A percentile compares a stretch with the other conserved stretches of the same genome.
These are phyloP conservation scores for Daubentonia madagascariensis DNA, from an alignment of 2,113 vertebrate genomes.

Conservation along the genomic window DNA sequence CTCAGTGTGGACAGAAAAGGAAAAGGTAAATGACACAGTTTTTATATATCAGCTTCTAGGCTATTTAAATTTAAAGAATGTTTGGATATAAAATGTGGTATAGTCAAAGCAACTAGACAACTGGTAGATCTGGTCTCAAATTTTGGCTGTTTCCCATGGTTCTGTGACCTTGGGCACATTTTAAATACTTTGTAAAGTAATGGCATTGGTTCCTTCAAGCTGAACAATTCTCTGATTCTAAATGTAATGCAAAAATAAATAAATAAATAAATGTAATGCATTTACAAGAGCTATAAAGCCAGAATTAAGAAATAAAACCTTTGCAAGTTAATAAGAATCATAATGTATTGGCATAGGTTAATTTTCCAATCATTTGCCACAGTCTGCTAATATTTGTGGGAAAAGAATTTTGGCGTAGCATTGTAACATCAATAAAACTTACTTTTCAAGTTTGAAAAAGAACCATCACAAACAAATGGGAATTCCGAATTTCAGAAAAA, in stretches of 20 bases:
- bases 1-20: not conserved
- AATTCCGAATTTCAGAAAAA: conserved; percentile 13
- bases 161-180: not conserved
- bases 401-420: conserved; percentile 62
- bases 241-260: not conserved
- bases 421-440: conserved; percentile 66
- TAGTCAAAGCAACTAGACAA: not conserved
- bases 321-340: conserved; percentile 54
- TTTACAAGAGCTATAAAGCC: conserved; percentile 27
- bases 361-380: conserved; percentile 73
- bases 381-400: conserved; percentile 69
- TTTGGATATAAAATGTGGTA: not conserved
- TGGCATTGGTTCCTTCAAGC: not conserved
- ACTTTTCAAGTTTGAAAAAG: conserved; percentile 69
- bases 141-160: not conserved
- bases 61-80: conserved; percentile 10
- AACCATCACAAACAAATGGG: conserved; percentile 64
- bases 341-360: conserved; percentile 31
- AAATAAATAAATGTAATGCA: not conserved
- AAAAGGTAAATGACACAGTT: not conserved
- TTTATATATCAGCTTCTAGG: not conserved
- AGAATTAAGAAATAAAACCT: conserved; percentile 57
- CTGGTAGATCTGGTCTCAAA: not conserved
- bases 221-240: not conserved
- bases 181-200: conserved; percentile 26